These are phyloP conservation scores for Halcyon leucocephala DNA, from an alignment of 2,797 vertebrate genomes.

Conservation along the genomic window DNA sequence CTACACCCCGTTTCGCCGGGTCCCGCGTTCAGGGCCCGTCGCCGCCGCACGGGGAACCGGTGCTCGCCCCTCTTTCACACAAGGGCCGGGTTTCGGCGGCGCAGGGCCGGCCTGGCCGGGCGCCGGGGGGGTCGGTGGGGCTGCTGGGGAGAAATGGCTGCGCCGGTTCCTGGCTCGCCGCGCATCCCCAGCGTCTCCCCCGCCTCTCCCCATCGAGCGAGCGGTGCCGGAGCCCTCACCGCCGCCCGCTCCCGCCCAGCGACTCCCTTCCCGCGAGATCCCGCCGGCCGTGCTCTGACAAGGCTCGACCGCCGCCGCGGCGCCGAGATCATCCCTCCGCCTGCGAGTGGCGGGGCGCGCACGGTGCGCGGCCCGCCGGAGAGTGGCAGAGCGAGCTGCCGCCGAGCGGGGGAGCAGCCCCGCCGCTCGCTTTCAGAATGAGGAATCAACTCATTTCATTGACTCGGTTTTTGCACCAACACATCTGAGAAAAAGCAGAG, in stretches of 20 bases:
- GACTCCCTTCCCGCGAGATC: background rate
- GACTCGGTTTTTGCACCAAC: too few relatives aligned
- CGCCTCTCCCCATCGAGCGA: background rate
- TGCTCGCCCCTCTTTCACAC: background rate
- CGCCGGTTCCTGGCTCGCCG: background rate
- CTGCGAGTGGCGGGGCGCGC: background rate
- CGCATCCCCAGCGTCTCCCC: background rate
- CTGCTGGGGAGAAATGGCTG: background rate
- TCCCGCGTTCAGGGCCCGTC: background rate
- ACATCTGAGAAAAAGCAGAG: too few relatives aligned
- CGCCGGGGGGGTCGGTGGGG: background rate
- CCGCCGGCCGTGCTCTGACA: background rate
- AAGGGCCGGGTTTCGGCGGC: background rate
- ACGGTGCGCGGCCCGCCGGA: background rate
- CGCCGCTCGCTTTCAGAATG: too few relatives aligned
- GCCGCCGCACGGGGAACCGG: background rate
- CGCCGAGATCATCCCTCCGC: background rate
- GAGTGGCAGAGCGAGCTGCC: background rate
- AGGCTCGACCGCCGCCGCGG: background rate
- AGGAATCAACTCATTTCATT: too few relatives aligned
- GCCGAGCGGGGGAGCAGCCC: too few relatives aligned
- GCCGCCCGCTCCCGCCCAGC: background rate
- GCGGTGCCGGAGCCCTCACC: background rate
- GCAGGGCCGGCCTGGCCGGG: background rate
- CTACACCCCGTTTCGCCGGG: background rate